A percentile compares a stretch with the other conserved stretches of the same genome.
Conservation (phyloP, 2,888 invertebrate genomes). For the Pristionchus exspectatus region DNA sequence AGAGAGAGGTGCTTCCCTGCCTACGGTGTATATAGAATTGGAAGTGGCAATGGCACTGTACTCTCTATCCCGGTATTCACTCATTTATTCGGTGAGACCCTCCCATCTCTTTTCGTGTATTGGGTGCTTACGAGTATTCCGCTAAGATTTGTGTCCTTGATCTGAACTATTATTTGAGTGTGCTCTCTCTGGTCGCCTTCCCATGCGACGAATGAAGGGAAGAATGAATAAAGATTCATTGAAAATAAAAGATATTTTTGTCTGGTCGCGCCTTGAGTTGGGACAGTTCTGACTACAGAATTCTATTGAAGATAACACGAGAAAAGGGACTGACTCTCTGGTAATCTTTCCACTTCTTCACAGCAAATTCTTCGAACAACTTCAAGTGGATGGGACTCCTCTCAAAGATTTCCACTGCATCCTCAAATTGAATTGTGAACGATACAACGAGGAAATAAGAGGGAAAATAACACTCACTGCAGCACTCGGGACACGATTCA, state of each 20-base stretch:
- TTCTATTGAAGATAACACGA: neutral
- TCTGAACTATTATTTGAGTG: slow-evolving; percentile 19
- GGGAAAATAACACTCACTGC: neutral
- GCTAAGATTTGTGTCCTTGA: neutral
- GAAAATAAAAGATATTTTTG: neutral
- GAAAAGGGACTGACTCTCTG: slow-evolving; percentile 17
- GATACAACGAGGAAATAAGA: neutral
- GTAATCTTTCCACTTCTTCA: slow-evolving; percentile 41
- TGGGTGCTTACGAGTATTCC: slow-evolving; percentile 10
- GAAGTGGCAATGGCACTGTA: neutral
- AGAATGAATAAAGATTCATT: slow-evolving; percentile 13
- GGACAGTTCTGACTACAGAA: neutral
- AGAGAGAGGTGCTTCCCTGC: neutral
- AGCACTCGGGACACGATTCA: slow-evolving; percentile 39
- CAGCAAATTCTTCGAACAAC: neutral
- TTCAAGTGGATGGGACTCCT: slow-evolving; percentile 8
- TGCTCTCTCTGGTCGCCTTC: neutral
- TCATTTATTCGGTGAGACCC: neutral
- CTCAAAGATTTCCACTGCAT: neutral
- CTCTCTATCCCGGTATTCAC: neutral
- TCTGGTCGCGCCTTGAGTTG: neutral
- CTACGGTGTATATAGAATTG: slow-evolving; percentile 7
- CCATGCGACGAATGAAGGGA: neutral
- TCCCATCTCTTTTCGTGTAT: neutral
- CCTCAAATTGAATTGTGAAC: slow-evolving; percentile 3